These are phyloP conservation scores for Hyla sarda DNA, from an alignment of 2,113 vertebrate genomes.

Conservation along the genomic window DNA sequence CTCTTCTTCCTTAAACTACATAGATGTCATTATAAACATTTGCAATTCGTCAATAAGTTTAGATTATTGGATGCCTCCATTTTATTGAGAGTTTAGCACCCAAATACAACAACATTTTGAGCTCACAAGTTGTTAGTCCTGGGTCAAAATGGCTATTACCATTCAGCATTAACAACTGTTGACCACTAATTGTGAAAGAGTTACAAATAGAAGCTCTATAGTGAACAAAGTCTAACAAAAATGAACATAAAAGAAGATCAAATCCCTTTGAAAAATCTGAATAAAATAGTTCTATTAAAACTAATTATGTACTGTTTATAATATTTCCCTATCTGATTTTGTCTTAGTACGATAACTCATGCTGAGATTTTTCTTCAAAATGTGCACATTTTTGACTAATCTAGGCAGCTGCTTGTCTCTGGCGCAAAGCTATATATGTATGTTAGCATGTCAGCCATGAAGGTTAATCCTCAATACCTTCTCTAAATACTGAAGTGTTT, in stretches of 20 bases:
- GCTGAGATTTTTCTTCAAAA: not conserved
- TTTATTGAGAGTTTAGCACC: no score
- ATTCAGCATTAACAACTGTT: no score
- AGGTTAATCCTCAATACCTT: slow-evolving; percentile 29
- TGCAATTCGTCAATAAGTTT: no score
- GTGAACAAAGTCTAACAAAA: no score
- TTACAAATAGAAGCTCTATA: no score
- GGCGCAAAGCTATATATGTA: not conserved
- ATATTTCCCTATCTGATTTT: slow-evolving; percentile 12
- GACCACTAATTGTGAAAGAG: no score
- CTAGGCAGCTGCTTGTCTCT: not conserved
- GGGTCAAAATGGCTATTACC: no score
- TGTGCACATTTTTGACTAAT: not conserved
- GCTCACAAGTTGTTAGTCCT: no score
- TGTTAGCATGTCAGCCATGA: slow-evolving; percentile 24
- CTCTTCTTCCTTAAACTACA: no score
- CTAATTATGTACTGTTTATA: not conserved
- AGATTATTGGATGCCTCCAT: no score
- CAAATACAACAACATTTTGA: no score
- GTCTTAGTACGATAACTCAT: not conserved
- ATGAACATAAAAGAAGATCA: not conserved
- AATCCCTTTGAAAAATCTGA: not conserved
- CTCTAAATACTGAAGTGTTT: slow-evolving; percentile 17
- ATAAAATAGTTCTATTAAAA: not conserved
- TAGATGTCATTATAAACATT: no score